phyloP scores from a whole-genome alignment of 2,113 vertebrate species.

The Engraulis encrasicolus region DNA sequence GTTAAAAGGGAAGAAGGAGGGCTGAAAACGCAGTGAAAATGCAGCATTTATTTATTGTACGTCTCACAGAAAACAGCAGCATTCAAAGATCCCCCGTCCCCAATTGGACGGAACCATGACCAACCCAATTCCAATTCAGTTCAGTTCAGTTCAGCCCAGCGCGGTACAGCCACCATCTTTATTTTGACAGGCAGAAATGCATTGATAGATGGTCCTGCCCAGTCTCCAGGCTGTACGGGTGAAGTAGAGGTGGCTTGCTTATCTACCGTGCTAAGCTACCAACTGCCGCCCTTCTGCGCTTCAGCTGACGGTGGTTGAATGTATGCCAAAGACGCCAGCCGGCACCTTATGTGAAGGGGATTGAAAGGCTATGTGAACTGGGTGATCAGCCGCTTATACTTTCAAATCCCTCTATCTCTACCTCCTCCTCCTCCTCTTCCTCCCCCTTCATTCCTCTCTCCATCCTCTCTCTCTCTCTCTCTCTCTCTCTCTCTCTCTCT shows the following conservation, averaged over 20 bases:
- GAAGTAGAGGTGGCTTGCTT: not conserved
- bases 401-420: not conserved
- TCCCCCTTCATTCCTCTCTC: not conserved
- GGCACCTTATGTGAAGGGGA: not conserved
- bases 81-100: slow-evolving; percentile 12
- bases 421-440: not conserved
- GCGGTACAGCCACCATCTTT: not conserved
- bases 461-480: not conserved
- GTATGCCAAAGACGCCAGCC: not conserved
- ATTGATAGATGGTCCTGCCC: not conserved
- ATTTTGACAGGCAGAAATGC: not conserved
- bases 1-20: slow-evolving; percentile 73
- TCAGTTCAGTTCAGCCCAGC: not conserved
- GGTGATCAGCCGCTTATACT: not conserved
- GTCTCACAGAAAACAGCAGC: slow-evolving; percentile 71
- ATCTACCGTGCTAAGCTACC: not conserved
- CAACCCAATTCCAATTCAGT: not conserved
- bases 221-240: not conserved
- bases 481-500: not conserved
- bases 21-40: slow-evolving; percentile 75
- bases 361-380: not conserved
- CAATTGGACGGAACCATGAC: not conserved
- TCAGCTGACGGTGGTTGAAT: not conserved
- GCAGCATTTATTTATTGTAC: slow-evolving; percentile 68
- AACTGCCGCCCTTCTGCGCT: not conserved